phyloP scores from a whole-genome alignment of 2,113 vertebrate genomes.

The Archilochus colubris region DNA sequence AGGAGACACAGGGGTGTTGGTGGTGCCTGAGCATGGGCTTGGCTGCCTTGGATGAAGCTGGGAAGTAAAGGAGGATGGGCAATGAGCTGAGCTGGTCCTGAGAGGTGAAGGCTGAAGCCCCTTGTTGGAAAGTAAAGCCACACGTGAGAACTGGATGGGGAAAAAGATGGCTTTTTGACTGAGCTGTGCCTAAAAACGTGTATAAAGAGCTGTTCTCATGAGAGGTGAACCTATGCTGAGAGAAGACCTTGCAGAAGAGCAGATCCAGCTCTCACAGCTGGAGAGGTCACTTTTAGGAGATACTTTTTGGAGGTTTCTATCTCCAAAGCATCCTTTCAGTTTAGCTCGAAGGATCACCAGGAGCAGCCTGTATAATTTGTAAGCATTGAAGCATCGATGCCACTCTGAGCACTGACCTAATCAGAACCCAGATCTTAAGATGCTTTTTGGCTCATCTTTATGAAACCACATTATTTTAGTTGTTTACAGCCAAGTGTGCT shows the following conservation, averaged over 20 bases:
- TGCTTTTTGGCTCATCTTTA: slow-evolving; percentile 3
- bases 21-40: background rate
- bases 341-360: background rate
- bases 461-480: slow-evolving; percentile 7
- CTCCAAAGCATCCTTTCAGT: background rate
- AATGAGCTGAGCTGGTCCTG: background rate
- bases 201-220: background rate
- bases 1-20: background rate
- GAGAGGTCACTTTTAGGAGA: background rate
- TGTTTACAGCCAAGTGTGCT: slow-evolving; percentile 5
- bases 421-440: slow-evolving; percentile 8
- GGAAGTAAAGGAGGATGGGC: background rate
- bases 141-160: fast-evolving
- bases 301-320: background rate
- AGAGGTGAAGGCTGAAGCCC: background rate
- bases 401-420: background rate
- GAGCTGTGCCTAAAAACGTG: background rate
- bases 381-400: background rate
- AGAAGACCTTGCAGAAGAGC: background rate
- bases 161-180: background rate
- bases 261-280: background rate
- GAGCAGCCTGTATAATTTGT: background rate
- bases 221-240: fast-evolving
- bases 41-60: background rate
- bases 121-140: background rate